Conservation (phyloP, 2,888 invertebrate species). For the Caenorhabditis macrosperma region DNA sequence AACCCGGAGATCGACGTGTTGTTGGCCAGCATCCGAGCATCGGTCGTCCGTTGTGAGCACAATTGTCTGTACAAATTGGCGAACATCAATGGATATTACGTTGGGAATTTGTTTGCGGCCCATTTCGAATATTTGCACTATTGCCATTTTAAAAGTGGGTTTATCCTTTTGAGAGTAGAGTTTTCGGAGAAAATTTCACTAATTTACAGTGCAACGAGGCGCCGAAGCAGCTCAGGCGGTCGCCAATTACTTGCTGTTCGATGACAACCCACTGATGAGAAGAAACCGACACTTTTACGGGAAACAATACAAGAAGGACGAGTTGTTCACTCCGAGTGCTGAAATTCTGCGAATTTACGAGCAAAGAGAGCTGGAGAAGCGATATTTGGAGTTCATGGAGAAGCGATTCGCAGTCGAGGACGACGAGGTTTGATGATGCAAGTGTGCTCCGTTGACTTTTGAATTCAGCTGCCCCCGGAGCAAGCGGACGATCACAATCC, state of each 20-base stretch:
- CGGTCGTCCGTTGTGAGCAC: constrained; percentile 70
- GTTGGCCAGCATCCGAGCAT: constrained; percentile 68
- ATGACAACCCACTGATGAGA: constrained; percentile 74
- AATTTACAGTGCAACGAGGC: constrained; percentile 72
- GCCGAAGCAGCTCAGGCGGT: constrained; percentile 75
- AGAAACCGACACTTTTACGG: constrained; percentile 73
- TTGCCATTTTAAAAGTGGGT: constrained; percentile 76
- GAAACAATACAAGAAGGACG: constrained; percentile 65
- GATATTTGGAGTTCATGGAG: constrained; percentile 74
- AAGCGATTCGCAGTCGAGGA: constrained; percentile 67
- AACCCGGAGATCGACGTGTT: constrained; percentile 74
- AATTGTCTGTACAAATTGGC: constrained; percentile 70
- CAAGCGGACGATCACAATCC: constrained; percentile 67
- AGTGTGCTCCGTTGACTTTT: not conserved
- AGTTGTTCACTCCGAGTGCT: constrained; percentile 68
- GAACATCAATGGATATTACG: constrained; percentile 73
- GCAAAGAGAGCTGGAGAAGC: constrained; percentile 62
- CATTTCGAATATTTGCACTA: constrained; percentile 76
- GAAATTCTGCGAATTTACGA: constrained; percentile 65
- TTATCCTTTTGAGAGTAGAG: not conserved
- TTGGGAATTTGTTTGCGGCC: constrained; percentile 71
- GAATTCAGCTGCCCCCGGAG: constrained; percentile 68
- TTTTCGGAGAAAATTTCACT: not conserved
- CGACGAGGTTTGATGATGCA: constrained; percentile 62
- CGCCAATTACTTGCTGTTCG: constrained; percentile 74